A percentile compares a stretch with the other conserved stretches of the same genome.
These are phyloP conservation scores for Fistularia commersonii DNA, from an alignment of 2,797 vertebrate species.

Conservation along the genomic window DNA sequence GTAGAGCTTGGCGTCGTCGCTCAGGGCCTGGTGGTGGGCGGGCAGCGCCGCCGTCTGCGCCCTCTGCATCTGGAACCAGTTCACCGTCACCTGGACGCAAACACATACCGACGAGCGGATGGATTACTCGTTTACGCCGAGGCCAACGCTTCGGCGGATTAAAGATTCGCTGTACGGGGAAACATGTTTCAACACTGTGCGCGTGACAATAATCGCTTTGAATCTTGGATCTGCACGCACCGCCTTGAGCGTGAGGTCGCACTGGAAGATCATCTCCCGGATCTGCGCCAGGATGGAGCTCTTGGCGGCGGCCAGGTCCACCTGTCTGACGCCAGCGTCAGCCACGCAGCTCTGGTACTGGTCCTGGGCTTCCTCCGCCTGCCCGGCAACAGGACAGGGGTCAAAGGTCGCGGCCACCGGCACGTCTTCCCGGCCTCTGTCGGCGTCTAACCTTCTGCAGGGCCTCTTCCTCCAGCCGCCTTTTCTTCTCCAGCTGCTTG, in stretches of 20 bases:
- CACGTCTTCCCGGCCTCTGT: neutral
- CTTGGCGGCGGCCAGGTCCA: conserved; percentile 85
- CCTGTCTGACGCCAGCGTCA: conserved; percentile 84
- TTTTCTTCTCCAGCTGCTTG: conserved; percentile 92
- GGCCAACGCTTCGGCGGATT: no score
- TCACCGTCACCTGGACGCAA: conserved; percentile 86
- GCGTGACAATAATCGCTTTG: no score
- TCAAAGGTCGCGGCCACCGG: neutral
- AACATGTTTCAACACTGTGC: no score
- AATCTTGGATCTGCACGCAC: conserved; percentile 84
- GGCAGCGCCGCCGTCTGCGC: conserved; percentile 84
- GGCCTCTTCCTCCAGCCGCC: conserved; percentile 90
- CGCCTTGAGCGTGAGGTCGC: conserved; percentile 97
- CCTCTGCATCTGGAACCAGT: conserved; percentile 97
- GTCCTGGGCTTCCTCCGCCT: conserved; percentile 93
- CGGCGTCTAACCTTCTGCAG: conserved; percentile 85
- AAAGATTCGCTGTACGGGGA: no score
- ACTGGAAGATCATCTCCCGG: conserved; percentile 91
- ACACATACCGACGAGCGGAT: no score
- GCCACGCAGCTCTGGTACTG: conserved; percentile 86
- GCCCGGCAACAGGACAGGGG: conserved; percentile 3
- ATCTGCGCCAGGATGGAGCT: conserved; percentile 89
- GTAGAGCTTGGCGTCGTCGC: conserved; percentile 88
- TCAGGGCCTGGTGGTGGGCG: conserved; percentile 84
- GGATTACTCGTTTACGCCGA: no score